phyloP scores from a whole-genome alignment of 2,113 vertebrate species.

The Dicrurus megarhynchus region DNA sequence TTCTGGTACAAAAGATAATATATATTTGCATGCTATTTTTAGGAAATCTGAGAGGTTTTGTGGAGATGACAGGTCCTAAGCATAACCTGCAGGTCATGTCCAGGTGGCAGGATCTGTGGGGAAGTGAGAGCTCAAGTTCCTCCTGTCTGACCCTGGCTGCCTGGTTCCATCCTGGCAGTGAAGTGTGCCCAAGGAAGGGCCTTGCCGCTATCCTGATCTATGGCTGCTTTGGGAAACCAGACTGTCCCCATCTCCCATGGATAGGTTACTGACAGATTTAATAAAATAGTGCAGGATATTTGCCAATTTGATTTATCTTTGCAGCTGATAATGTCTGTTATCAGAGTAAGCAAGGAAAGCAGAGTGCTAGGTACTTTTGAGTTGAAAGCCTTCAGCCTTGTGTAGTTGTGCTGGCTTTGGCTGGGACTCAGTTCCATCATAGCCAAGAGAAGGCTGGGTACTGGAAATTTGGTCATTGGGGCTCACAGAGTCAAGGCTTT shows the following conservation, averaged over 20 bases:
- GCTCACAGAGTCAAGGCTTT: too few species aligned
- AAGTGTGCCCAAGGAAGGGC: neutral
- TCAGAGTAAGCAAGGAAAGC: fast-evolving
- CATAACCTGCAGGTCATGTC: neutral
- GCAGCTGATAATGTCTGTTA: neutral
- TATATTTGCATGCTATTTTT: too few species aligned
- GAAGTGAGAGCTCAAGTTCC: fast-evolving
- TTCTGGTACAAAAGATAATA: neutral
- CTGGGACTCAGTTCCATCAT: neutral
- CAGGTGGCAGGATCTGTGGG: neutral
- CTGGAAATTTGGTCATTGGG: neutral
- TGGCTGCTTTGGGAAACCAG: neutral
- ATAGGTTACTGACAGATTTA: neutral
- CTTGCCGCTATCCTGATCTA: neutral
- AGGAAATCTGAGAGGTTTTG: neutral
- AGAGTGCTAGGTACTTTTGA: neutral
- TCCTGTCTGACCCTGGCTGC: too few species aligned
- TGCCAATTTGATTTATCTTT: too few species aligned
- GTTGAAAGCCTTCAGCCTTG: neutral
- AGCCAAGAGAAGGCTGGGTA: neutral
- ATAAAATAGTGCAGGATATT: neutral
- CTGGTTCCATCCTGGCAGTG: neutral
- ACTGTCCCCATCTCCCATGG: too few species aligned
- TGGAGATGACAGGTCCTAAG: neutral
- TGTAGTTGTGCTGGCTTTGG: neutral